These are phyloP conservation scores for Helleia helle DNA, from an alignment of 2,888 invertebrate species.

Conservation along the genomic window DNA sequence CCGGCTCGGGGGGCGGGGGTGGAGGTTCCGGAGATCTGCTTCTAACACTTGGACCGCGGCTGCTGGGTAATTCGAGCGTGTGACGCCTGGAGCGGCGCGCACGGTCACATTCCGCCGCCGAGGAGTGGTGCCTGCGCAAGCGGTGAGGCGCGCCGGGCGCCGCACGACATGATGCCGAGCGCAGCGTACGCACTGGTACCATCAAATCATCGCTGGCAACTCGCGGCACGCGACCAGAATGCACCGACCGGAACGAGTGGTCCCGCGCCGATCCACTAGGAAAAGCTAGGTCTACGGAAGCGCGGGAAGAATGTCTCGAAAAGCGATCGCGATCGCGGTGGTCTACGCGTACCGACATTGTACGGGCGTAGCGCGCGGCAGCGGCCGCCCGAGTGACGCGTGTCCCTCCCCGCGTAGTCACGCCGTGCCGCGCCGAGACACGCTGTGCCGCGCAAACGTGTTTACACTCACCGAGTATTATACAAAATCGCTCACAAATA, in stretches of 20 bases:
- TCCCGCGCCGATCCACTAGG: conserved; percentile 57
- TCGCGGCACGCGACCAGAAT: conserved; percentile 61
- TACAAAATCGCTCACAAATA: conserved; percentile 45
- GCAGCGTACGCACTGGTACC: conserved; percentile 63
- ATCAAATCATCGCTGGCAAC: conserved; percentile 64
- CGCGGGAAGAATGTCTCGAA: conserved; percentile 66
- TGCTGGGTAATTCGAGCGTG: conserved; percentile 57
- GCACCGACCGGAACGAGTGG: conserved; percentile 63
- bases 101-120: conserved; percentile 65
- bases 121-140: conserved; percentile 63
- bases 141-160: conserved; percentile 61
- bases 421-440: conserved; percentile 27
- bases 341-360: conserved; percentile 67
- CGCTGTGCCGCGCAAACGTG: conserved; percentile 46
- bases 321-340: conserved; percentile 65
- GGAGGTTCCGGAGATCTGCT: conserved; percentile 60
- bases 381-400: conserved; percentile 66
- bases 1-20: conserved; percentile 49
- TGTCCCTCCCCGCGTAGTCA: conserved; percentile 22
- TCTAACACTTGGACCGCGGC: conserved; percentile 61
- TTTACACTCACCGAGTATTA: conserved; percentile 59
- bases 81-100: conserved; percentile 61
- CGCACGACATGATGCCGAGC: conserved; percentile 63
- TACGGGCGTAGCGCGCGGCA: conserved; percentile 66
- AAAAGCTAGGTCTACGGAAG: conserved; percentile 60